Percentiles rank a stretch among this genome's conserved stretches.
Evolutionary conservation across 2,888 invertebrate species (phyloP).

Genomic region (Stenchaetothrips biformis): DNA sequence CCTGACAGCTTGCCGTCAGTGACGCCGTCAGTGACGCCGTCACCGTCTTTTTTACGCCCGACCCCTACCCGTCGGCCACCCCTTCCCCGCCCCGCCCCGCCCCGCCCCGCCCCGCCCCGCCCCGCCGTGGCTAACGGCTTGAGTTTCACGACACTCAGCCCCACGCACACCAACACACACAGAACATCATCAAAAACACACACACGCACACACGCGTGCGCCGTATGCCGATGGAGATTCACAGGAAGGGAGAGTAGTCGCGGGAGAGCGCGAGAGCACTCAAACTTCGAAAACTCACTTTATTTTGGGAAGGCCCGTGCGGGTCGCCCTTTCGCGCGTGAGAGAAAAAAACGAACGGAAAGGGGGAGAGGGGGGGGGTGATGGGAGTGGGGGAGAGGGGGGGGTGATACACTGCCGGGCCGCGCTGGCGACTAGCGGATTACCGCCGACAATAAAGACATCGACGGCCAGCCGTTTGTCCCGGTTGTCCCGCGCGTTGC

Average conservation of each 20-base stretch:
- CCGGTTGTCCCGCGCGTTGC: not conserved
- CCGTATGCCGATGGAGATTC: not conserved
- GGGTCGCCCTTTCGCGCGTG: not conserved
- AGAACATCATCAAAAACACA: not conserved
- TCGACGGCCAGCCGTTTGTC: not conserved
- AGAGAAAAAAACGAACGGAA: not conserved
- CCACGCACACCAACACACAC: not conserved
- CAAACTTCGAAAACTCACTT: slow-evolving; percentile 23
- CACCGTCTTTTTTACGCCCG: slow-evolving; percentile 13
- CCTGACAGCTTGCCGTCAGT: not conserved
- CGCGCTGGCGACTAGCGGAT: not conserved
- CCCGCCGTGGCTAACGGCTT: not conserved
- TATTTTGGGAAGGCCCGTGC: slow-evolving; percentile 5
- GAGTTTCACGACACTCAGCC: slow-evolving; percentile 10
- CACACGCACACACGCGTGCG: too few species aligned
- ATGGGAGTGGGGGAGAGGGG: not conserved
- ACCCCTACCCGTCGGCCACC: not conserved
- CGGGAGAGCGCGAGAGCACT: not conserved
- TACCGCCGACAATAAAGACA: not conserved
- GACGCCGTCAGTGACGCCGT: too few species aligned
- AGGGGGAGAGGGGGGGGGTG: not conserved
- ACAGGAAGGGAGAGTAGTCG: not conserved
- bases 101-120: slow-evolving; percentile 5
- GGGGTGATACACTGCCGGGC: not conserved
- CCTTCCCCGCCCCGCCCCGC: not conserved